Base-by-base conservation (phyloP, 2,888 invertebrate species). In the Eupsilia transversa region DNA sequence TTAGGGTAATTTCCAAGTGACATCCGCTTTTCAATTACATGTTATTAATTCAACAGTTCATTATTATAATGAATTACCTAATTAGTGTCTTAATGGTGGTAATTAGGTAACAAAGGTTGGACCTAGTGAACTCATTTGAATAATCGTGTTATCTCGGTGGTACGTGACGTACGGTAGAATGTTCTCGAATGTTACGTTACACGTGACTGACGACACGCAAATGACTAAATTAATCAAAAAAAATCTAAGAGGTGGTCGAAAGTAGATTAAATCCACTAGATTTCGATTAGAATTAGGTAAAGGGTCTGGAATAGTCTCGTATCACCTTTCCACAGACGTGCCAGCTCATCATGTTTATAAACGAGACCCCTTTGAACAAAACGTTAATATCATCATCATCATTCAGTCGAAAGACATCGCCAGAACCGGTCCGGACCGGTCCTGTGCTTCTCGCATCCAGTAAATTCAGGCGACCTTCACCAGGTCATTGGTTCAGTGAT, bases 41-140 rank as follows among this genome's bases (percentile, higher is more conserved):
- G 30, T 64, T 38, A 66, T 43, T 12, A 23, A 41, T 43, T 52
- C 52, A 54, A 49, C 14, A 57, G 33, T 33, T 54, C 30, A 70
- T 56, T 64, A 65, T n/a, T 23, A 23, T 54, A 10, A 41, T 49
- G 7, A 70, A 67, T 79, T 27, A 79, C 57, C n/a, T 69, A 61
- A 74, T 79, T 83, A 79, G 35, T 56, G 54, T 43, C 38, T 38
- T 69, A 83, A 57, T 69, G 67, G 33, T 64, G 20, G 43, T 6
- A 30, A 17, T 49, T 57, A 61, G 27, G 52, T 30, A 68, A 66
- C 61, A 60, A 49, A 69, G n/a, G 68, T 84, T 71, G 60, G 27
- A 56, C 64, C 46, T 41, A 35, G 23, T 82, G 76, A 65, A 74
- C 68, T 33, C 65, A 41, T 73, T 69, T 68, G 57, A 70, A 57